Conservation (phyloP, 2,888 invertebrate genomes). For the Pristionchus exspectatus region DNA sequence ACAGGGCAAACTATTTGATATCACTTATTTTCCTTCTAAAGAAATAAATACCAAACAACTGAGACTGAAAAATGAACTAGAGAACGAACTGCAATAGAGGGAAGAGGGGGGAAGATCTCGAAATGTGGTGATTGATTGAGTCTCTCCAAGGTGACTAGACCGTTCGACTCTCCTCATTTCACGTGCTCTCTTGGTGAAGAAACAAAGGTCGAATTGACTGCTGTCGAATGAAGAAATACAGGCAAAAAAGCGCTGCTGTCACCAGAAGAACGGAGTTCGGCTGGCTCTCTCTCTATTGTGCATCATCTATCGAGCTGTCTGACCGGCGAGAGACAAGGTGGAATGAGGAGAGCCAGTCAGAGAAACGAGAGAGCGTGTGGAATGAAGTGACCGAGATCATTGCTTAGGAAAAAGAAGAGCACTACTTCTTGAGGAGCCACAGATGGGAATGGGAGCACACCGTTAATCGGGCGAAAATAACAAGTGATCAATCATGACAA, state of each 20-base stretch:
- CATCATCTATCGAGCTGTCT: not conserved
- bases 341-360: not conserved
- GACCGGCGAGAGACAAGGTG: not conserved
- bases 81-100: not conserved
- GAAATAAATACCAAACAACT: not conserved
- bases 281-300: not conserved
- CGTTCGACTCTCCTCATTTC: not conserved
- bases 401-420: not conserved
- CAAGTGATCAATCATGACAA: not conserved
- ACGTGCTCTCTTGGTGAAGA: not conserved
- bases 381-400: not conserved
- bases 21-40: no score
- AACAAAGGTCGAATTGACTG: not conserved
- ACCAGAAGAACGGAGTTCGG: not conserved
- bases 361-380: not conserved
- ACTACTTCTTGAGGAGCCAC: not conserved
- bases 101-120: not conserved
- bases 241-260: not conserved
- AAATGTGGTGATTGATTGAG: constrained; percentile 49
- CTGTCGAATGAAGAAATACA: not conserved
- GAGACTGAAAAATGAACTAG: not conserved
- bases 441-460: not conserved
- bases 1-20: not conserved
- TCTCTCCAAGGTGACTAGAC: constrained; percentile 24
- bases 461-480: not conserved